These are phyloP conservation scores for Tetramorium bicarinatum DNA, from an alignment of 2,888 invertebrate species.

Conservation along the genomic window DNA sequence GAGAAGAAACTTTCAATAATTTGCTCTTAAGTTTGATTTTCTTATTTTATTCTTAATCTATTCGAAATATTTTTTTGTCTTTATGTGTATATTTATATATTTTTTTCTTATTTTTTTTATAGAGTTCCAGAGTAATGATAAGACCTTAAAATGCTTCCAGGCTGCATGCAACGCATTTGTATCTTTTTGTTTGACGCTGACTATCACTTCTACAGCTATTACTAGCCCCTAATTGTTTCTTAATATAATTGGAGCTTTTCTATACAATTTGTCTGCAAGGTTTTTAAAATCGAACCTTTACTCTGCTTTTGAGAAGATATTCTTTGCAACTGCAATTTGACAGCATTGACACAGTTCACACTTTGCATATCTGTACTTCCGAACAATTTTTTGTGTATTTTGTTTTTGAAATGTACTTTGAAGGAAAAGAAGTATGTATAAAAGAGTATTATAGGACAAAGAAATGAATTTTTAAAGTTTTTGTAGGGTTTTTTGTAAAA, in stretches of 20 bases:
- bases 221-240: slow-evolving; percentile 9
- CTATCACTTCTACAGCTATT: slow-evolving; percentile 39
- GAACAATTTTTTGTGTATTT: slow-evolving; percentile 16
- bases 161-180: slow-evolving; percentile 65
- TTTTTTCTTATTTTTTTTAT: slow-evolving; percentile 50
- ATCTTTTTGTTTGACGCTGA: slow-evolving; percentile 45
- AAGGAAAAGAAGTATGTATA: not conserved
- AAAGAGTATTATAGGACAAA: not conserved
- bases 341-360: slow-evolving; percentile 30
- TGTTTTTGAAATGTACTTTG: slow-evolving; percentile 1
- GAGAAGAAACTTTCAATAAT: slow-evolving; percentile 51
- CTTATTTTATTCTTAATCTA: slow-evolving; percentile 24
- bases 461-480: slow-evolving; percentile 7
- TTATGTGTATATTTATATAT: slow-evolving; percentile 2
- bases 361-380: slow-evolving; percentile 36
- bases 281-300: slow-evolving; percentile 29
- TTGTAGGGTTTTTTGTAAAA: slow-evolving; percentile 8
- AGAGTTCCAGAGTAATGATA: slow-evolving; percentile 79
- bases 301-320: slow-evolving; percentile 42
- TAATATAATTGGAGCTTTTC: slow-evolving; percentile 30
- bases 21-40: slow-evolving; percentile 31
- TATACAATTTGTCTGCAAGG: slow-evolving; percentile 29
- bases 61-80: not conserved
- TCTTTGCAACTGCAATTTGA: slow-evolving; percentile 8
- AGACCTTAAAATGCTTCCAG: slow-evolving; percentile 63